phyloP scores from a whole-genome alignment of 2,113 vertebrate species.

The Mormyrus iriodes region DNA sequence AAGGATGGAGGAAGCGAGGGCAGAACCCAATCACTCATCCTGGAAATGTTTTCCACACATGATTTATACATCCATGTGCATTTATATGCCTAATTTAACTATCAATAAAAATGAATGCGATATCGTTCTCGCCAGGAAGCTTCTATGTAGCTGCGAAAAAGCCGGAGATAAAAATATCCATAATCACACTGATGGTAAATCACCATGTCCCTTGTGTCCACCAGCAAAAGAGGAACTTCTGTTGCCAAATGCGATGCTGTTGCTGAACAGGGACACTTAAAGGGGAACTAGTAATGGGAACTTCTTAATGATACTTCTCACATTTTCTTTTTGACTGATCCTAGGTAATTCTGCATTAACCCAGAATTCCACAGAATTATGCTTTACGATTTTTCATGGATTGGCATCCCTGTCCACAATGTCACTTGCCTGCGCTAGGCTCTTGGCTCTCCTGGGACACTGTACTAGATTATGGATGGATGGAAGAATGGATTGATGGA shows the following conservation, averaged over 20 bases:
- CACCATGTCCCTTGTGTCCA: neutral
- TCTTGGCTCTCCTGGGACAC: neutral
- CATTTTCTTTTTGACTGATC: conserved; percentile 1
- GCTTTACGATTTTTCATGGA: neutral
- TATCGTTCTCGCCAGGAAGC: neutral
- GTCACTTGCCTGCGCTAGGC: neutral
- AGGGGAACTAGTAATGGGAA: neutral
- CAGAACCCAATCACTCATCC: neutral
- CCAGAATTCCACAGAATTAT: neutral
- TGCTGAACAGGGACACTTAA: neutral
- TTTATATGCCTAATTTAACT: neutral
- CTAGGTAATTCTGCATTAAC: neutral
- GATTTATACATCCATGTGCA: neutral
- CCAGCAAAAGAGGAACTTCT: neutral
- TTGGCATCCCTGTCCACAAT: neutral
- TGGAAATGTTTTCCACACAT: neutral
- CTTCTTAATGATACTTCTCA: neutral
- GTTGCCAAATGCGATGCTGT: neutral
- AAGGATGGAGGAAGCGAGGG: neutral
- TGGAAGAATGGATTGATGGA: neutral
- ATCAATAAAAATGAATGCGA: neutral
- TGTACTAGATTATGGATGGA: neutral
- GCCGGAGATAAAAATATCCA: neutral
- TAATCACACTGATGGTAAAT: neutral
- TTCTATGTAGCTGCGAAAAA: neutral